Base-by-base conservation (phyloP, 2,113 vertebrate genomes). In the Numida meleagris region DNA sequence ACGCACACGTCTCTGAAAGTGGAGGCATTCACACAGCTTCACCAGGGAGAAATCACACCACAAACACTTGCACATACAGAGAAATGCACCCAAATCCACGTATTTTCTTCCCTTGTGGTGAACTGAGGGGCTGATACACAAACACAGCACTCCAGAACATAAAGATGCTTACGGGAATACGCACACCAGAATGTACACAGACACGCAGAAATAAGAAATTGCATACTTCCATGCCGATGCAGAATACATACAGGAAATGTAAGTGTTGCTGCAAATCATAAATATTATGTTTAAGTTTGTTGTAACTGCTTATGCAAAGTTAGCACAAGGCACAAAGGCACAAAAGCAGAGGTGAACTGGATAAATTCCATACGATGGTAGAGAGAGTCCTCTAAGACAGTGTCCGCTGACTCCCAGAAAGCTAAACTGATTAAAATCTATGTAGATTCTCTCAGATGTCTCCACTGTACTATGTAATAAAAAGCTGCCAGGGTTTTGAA, bases 61-160 rank as follows among this genome's bases (percentile, higher is more conserved):
- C 3, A 4, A 5, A n/a, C 27, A 3, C 57, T 10, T 15, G n/a
- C n/a, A 5, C 0, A 0, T 9, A 3, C 18, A 14, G 24, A 19
- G 59, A 7, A 14, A 12, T 3, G 14, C 3, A 20, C 81, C 6
- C 57, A 2, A 4, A 24, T 33, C 48, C 2, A 0, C 4, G 0
- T 23, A 1, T 27, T 11, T 23, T 19, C 2, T 6, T 21, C 10
- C 15, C 31, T 66, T 29, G 34, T 21, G 5, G 12, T 0, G 10
- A 3, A 0, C 61, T 10, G 4, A 25, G 33, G 8, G 38, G 1
- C 2, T 36, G 1, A 2, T 50, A 5, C 27, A 2, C 77, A 21
- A 9, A 4, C 66, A 33, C 73, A 40, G 14, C 68, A 65, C 46
- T 75, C 81, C 68, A 3, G 0, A 2, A 3, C 18, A 0, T 25